Percentiles rank a stretch among this genome's conserved stretches.
Conservation (phyloP, 2,113 vertebrate genomes). For the Catagonus wagneri region DNA sequence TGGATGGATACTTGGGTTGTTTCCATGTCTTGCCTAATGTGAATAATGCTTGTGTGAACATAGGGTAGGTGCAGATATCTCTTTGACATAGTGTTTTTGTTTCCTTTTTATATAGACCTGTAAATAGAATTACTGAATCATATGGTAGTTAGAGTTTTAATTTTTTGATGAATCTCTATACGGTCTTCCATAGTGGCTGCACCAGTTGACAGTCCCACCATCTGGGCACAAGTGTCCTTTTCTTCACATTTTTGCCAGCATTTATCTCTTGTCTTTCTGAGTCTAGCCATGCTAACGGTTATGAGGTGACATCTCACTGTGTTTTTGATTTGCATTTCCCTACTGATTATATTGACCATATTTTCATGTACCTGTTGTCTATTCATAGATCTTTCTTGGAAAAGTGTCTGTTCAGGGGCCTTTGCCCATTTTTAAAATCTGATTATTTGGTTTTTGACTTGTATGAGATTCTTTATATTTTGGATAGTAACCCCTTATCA, state of each 20-base stretch:
- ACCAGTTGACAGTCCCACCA: neutral
- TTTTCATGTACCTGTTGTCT: neutral
- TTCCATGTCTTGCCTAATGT: too few relatives aligned
- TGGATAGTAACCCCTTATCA: neutral
- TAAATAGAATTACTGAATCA: neutral
- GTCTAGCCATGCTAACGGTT: neutral
- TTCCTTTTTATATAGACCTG: neutral
- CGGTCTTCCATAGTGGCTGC: neutral
- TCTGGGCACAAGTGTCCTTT: neutral
- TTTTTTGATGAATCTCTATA: neutral
- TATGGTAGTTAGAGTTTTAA: neutral
- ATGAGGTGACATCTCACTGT: neutral
- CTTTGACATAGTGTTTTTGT: neutral
- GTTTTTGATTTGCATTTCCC: neutral
- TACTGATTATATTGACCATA: neutral
- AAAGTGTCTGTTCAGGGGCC: neutral
- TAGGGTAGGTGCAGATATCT: neutral
- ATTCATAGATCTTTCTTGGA: neutral
- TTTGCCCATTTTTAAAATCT: neutral
- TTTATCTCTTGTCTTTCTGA: neutral
- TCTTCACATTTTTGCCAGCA: neutral
- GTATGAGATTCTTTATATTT: too few relatives aligned
- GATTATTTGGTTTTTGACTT: neutral
- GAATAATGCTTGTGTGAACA: too few relatives aligned
- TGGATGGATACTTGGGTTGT: too few relatives aligned